Percentiles rank a stretch among this genome's conserved stretches.
Conservation (phyloP, 2,113 vertebrate genomes). For the Steatornis caripensis region DNA sequence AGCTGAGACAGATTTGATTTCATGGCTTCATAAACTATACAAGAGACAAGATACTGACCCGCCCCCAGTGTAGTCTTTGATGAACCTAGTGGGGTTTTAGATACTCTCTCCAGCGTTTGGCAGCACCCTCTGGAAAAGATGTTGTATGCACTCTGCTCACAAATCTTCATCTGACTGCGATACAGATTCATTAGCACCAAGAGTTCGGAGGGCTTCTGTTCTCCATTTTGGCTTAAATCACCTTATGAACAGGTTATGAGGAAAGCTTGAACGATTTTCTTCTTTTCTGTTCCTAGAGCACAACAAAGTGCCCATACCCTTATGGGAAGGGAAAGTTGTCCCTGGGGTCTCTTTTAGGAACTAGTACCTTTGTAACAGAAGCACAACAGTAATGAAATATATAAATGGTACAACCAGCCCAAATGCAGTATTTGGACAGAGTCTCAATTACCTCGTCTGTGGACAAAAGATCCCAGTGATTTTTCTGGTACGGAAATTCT, state of each 20-base stretch:
- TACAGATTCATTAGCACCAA: not conserved
- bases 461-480: not conserved
- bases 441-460: not conserved
- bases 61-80: not conserved
- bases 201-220: not conserved
- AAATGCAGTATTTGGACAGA: not conserved
- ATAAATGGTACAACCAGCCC: not conserved
- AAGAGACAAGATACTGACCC: not conserved
- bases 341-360: not conserved
- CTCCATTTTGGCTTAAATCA: not conserved
- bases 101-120: not conserved
- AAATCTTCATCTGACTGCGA: not conserved
- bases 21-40: not conserved
- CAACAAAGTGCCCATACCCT: not conserved
- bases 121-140: not conserved
- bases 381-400: not conserved
- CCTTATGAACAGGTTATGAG: not conserved
- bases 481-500: not conserved
- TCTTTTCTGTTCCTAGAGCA: not conserved
- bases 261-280: not conserved
- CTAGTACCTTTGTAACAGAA: not conserved
- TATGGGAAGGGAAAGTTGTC: not conserved
- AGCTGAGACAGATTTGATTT: not conserved
- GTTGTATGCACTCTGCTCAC: not conserved
- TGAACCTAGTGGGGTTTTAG: not conserved